These are phyloP conservation scores for Saxidomus purpurata DNA, from an alignment of 1,140 invertebrate species.

Conservation along the genomic window DNA sequence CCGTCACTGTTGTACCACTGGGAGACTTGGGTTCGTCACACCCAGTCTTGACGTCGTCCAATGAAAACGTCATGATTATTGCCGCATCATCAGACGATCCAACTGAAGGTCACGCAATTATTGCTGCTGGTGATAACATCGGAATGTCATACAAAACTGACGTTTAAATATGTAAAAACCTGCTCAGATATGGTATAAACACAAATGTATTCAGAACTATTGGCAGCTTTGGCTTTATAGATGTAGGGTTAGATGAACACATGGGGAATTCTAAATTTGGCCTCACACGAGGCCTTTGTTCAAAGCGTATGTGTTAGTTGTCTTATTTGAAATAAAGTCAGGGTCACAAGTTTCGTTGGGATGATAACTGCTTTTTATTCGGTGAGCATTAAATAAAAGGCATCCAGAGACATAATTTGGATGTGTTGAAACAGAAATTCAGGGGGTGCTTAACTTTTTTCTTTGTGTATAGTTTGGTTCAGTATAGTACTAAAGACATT, in stretches of 20 bases:
- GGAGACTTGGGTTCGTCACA: neutral
- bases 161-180: neutral
- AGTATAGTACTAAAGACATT: too few species aligned
- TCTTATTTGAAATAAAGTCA: too few species aligned
- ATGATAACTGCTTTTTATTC: too few species aligned
- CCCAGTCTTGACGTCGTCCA: neutral
- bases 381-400: too few species aligned
- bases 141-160: neutral
- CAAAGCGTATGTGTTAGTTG: too few species aligned
- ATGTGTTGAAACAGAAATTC: too few species aligned
- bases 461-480: too few species aligned
- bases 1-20: neutral
- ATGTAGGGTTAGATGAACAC: neutral
- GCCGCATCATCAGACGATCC: slow-evolving; percentile 1
- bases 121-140: neutral
- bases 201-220: slow-evolving; percentile 2
- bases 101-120: neutral
- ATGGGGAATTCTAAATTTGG: too few species aligned
- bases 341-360: too few species aligned
- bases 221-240: neutral
- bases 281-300: too few species aligned
- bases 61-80: neutral
- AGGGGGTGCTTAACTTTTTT: too few species aligned
- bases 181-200: slow-evolving; percentile 14
- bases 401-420: too few species aligned